A percentile compares a stretch with the other conserved stretches of the same genome.
phyloP scores from a whole-genome alignment of 2,113 vertebrate genomes.

The Bombycilla garrulus region DNA sequence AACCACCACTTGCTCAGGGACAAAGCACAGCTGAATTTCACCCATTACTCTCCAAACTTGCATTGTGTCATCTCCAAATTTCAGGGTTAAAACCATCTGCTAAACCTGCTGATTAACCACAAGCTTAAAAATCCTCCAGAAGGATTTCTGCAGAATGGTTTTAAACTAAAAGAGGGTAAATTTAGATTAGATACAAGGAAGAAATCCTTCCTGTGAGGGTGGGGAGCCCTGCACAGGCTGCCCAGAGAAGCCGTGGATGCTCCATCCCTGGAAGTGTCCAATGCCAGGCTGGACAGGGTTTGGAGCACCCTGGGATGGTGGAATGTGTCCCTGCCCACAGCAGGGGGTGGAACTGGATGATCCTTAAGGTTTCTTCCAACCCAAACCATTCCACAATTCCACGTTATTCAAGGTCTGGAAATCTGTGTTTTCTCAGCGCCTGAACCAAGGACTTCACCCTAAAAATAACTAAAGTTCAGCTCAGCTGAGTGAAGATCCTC shows the following conservation, averaged over 20 bases:
- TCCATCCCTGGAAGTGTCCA: not conserved
- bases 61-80: not conserved
- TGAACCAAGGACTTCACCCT: not conserved
- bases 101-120: no score
- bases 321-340: rapidly evolving
- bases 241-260: not conserved
- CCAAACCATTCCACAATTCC: not conserved
- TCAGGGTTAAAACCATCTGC: not conserved
- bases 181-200: not conserved
- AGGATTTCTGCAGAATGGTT: not conserved
- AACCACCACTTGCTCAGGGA: not conserved
- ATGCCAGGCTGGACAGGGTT: rapidly evolving
- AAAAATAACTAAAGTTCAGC: not conserved
- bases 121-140: not conserved
- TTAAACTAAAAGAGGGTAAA: not conserved
- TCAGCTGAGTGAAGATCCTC: not conserved
- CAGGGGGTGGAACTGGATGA: rapidly evolving
- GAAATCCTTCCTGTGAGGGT: not conserved
- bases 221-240: not conserved
- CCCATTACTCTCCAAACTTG: not conserved
- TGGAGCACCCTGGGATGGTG: not conserved
- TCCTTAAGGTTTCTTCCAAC: not conserved
- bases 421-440: not conserved
- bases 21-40: not conserved
- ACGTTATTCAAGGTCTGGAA: not conserved